These are phyloP conservation scores for Perca schrenkii DNA, from an alignment of 2,113 vertebrate species.

Conservation along the genomic window DNA sequence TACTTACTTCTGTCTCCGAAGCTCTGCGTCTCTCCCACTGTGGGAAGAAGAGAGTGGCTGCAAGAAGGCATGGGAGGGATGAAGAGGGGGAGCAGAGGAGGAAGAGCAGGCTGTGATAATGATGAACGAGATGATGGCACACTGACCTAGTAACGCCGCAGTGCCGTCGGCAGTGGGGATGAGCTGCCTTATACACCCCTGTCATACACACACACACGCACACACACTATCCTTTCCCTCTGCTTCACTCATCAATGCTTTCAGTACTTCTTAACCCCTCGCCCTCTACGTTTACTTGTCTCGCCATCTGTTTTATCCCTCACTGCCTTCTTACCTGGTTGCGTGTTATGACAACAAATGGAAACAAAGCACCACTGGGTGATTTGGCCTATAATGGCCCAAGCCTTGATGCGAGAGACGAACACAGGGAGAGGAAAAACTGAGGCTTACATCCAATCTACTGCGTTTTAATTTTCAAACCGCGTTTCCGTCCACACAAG, in stretches of 20 bases:
- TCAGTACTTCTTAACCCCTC: constrained; percentile 39
- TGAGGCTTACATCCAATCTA: too few relatives aligned
- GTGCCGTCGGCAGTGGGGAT: constrained; percentile 65
- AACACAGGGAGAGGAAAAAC: neutral
- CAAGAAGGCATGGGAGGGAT: constrained; percentile 41
- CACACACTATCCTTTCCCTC: constrained; percentile 38
- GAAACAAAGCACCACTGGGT: constrained; percentile 23
- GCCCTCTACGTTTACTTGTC: constrained; percentile 16
- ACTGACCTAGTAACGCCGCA: constrained; percentile 83
- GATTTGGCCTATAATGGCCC: constrained; percentile 12
- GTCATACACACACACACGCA: constrained; percentile 43
- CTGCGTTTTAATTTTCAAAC: too few relatives aligned
- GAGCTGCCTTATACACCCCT: constrained; percentile 61
- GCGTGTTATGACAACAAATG: constrained; percentile 35
- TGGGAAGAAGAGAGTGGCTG: constrained; percentile 18
- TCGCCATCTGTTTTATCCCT: constrained; percentile 42
- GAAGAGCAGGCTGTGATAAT: constrained; percentile 68
- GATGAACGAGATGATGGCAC: constrained; percentile 82
- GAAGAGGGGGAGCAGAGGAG: constrained; percentile 52
- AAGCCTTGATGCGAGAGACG: neutral
- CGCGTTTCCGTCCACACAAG: too few relatives aligned
- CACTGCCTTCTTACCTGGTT: constrained; percentile 20
- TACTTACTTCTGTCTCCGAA: neutral
- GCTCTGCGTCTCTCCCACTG: neutral
- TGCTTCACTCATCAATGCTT: constrained; percentile 34